phyloP scores from a whole-genome alignment of 1,140 invertebrate genomes.

The Radopholus similis region DNA sequence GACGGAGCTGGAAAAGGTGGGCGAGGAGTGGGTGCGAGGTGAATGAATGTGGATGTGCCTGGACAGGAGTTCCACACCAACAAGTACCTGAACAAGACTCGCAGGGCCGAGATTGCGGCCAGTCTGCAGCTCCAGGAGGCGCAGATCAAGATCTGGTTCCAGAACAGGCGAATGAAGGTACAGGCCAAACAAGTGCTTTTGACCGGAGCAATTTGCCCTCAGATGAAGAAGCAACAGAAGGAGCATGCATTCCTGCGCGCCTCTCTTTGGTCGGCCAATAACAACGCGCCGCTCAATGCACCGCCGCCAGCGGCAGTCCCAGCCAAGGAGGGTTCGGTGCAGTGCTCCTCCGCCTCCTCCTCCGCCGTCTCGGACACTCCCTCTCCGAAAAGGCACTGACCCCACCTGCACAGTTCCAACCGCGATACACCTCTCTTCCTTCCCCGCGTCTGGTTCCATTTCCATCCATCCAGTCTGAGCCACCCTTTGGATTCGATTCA shows the following conservation, averaged over 20 bases:
- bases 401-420: not conserved
- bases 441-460: not conserved
- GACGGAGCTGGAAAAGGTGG: constrained; percentile 85
- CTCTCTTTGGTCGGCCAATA: not conserved
- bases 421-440: not conserved
- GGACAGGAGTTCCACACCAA: constrained; percentile 99
- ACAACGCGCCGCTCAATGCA: not conserved
- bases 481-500: too few species aligned
- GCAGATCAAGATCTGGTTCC: constrained; percentile 66
- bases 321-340: not conserved
- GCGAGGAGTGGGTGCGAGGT: not conserved
- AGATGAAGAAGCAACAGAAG: constrained; percentile 57
- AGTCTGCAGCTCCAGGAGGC: constrained; percentile 93
- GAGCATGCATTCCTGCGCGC: constrained; percentile 45
- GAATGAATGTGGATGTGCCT: constrained; percentile 60
- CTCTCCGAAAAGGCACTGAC: constrained; percentile 16
- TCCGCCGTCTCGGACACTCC: constrained; percentile 4
- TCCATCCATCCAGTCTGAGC: too few species aligned
- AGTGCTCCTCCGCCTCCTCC: constrained; percentile 14
- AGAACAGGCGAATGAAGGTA: constrained; percentile 90
- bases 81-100: constrained; percentile 90
- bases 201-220: not conserved
- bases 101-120: constrained; percentile 93
- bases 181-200: not conserved
- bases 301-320: too few species aligned